A percentile compares a stretch with the other conserved stretches of the same genome.
phyloP scores from a whole-genome alignment of 2,888 invertebrate species.

The Chelonus formosanus region DNA sequence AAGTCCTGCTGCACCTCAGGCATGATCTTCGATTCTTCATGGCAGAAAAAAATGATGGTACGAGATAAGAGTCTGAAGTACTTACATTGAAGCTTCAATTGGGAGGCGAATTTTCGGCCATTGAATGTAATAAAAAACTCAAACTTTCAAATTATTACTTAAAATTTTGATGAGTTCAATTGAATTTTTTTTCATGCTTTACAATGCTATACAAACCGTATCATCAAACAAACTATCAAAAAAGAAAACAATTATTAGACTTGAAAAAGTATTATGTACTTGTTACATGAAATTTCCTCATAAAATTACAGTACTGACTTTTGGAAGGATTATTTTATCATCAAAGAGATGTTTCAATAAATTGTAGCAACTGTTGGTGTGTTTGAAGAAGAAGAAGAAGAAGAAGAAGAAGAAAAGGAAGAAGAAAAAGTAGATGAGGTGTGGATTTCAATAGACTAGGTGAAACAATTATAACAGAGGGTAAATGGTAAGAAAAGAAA shows the following conservation, averaged over 20 bases:
- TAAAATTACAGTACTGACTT: too few relatives aligned
- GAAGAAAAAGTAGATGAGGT: too few relatives aligned
- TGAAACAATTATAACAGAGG: conserved; percentile 25
- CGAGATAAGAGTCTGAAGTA: conserved; percentile 11
- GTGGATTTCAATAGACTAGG: conserved; percentile 14
- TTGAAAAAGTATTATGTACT: background rate
- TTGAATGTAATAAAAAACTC: conserved; percentile 26
- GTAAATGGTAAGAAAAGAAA: conserved; percentile 15
- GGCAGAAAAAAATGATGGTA: conserved; percentile 2
- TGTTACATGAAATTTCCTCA: too few relatives aligned
- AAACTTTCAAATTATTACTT: conserved; percentile 22
- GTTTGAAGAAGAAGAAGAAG: background rate
- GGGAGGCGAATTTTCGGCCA: conserved; percentile 15
- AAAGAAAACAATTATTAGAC: background rate
- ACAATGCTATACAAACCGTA: too few relatives aligned
- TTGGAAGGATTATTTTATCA: too few relatives aligned
- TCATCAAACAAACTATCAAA: background rate
- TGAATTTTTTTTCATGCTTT: conserved; percentile 11
- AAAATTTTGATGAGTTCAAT: conserved; percentile 5
- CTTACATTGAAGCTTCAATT: conserved; percentile 14
- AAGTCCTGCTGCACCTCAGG: conserved; percentile 3
- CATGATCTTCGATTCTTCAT: conserved; percentile 6
- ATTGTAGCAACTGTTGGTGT: too few relatives aligned
- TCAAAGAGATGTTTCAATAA: too few relatives aligned
- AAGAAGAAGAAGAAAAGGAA: background rate